A percentile compares a stretch with the other conserved stretches of the same genome.
phyloP scores from a whole-genome alignment of 2,797 vertebrate species.

The Sebastiscus tertius region DNA sequence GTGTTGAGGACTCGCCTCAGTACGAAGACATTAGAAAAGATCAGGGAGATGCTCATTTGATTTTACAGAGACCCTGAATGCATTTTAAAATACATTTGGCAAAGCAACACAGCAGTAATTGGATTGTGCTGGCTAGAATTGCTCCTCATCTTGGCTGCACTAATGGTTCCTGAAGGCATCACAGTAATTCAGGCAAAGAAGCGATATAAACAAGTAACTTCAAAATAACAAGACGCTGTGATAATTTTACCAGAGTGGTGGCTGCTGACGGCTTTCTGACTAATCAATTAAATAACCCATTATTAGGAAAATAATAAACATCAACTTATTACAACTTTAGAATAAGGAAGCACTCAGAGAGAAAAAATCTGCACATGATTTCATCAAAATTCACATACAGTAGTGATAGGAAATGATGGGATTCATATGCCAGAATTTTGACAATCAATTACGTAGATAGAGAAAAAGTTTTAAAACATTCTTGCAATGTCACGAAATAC shows the following conservation, averaged over 20 bases:
- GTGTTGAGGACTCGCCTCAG: constrained; percentile 7
- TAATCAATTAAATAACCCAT: neutral
- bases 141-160: neutral
- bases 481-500: no score
- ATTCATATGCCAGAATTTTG: neutral
- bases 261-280: neutral
- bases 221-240: neutral
- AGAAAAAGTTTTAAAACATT: neutral
- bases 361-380: neutral
- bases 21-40: constrained; percentile 7
- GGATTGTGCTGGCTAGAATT: constrained; percentile 9
- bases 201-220: neutral
- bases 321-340: neutral
- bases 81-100: constrained; percentile 43
- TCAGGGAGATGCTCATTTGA: constrained; percentile 22
- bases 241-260: constrained; percentile 2
- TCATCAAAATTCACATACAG: neutral
- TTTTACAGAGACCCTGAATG: constrained; percentile 31
- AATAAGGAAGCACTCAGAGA: neutral
- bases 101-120: constrained; percentile 31
- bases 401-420: neutral
- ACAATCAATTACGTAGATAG: neutral
- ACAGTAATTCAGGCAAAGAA: neutral
- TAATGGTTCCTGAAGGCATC: constrained; percentile 38
- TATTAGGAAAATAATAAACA: neutral